These are phyloP conservation scores for Diplodus sargus DNA, from an alignment of 2,797 vertebrate species.

Conservation along the genomic window DNA sequence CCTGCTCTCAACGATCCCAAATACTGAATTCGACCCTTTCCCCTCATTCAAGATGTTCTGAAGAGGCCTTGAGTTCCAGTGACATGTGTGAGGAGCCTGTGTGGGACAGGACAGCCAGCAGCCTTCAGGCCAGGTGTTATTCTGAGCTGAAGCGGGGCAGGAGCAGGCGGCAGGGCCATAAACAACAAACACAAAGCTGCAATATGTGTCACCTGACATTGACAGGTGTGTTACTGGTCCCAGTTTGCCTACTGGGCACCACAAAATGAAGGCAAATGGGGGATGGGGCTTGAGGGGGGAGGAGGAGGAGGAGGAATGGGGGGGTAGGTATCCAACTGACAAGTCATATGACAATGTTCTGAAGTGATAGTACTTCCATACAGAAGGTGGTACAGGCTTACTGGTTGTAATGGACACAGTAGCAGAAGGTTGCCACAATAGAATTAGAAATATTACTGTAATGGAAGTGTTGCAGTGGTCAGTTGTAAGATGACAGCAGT, in stretches of 20 bases:
- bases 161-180: constrained; percentile 17
- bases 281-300: background rate
- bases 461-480: background rate
- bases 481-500: background rate
- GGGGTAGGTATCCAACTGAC: constrained; percentile 24
- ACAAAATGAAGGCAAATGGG: constrained; percentile 35
- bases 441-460: background rate
- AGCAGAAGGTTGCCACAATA: background rate
- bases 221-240: constrained; percentile 73
- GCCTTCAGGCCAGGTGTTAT: constrained; percentile 53
- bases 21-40: background rate
- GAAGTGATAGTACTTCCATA: constrained; percentile 12
- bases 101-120: constrained; percentile 22
- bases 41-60: background rate
- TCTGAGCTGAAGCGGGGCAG: constrained; percentile 13
- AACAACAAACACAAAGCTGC: constrained; percentile 30
- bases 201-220: constrained; percentile 71
- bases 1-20: no score
- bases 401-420: background rate
- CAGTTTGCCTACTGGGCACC: constrained; percentile 34
- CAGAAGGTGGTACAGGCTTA: background rate
- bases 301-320: background rate
- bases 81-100: constrained; percentile 39
- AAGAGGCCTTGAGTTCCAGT: constrained; percentile 31
- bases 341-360: constrained; percentile 36